Evolutionary conservation across 2,888 invertebrate species (phyloP).

Genomic region (Blastobasis lacticolella): DNA sequence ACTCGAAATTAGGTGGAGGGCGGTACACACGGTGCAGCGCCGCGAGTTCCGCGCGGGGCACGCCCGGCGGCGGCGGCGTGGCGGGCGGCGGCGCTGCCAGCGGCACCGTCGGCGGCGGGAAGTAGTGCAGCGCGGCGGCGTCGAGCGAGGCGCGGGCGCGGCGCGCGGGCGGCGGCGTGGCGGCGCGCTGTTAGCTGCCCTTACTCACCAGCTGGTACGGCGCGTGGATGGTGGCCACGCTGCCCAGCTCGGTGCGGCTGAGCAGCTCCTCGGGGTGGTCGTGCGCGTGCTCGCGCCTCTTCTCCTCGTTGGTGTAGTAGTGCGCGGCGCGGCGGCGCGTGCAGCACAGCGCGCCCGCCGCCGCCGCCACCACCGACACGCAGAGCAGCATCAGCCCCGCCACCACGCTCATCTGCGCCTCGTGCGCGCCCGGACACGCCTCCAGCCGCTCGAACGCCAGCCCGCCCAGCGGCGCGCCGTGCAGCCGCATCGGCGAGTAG

Average conservation of each 20-base stretch:
- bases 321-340: constrained; percentile 80
- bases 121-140: constrained; percentile 29
- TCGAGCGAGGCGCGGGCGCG: constrained; percentile 16
- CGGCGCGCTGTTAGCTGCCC: constrained; percentile 53
- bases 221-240: constrained; percentile 57
- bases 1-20: constrained; percentile 31
- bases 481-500: constrained; percentile 70
- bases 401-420: constrained; percentile 73
- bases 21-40: no score
- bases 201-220: constrained; percentile 48
- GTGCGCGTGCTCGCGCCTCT: constrained; percentile 54
- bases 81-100: no score
- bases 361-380: constrained; percentile 62
- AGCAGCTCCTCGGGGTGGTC: constrained; percentile 58
- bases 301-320: constrained; percentile 88
- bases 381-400: constrained; percentile 61
- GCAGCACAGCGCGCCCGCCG: constrained; percentile 76
- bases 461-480: constrained; percentile 50
- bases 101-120: constrained; percentile 24
- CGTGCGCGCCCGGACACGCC: constrained; percentile 62
- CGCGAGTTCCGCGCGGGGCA: no score
- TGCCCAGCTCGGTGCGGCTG: constrained; percentile 44
- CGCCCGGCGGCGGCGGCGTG: no score
- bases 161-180: constrained; percentile 10
- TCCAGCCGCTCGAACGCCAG: constrained; percentile 46